phyloP scores from a whole-genome alignment of 2,888 invertebrate species.

The Cantharis rufa region DNA sequence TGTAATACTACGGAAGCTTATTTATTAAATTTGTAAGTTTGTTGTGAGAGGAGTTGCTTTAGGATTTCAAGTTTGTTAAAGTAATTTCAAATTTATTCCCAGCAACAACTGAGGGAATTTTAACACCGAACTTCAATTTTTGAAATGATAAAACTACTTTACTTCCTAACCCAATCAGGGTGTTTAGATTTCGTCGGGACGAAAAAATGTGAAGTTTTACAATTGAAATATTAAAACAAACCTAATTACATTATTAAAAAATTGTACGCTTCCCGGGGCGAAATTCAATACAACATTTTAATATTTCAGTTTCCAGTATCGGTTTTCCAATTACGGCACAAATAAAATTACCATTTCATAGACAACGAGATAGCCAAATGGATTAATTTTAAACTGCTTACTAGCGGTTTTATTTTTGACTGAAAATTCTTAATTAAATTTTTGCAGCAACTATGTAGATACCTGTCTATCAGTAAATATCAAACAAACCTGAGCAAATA shows the following conservation, averaged over 20 bases:
- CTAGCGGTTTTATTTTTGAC: background rate
- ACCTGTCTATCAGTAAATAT: too few species aligned
- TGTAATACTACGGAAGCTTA: background rate
- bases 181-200: too few species aligned
- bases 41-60: background rate
- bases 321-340: background rate
- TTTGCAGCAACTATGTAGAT: too few species aligned
- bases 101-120: background rate
- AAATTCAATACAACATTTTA: background rate
- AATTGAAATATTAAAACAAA: background rate
- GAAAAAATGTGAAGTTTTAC: too few species aligned
- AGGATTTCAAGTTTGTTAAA: background rate
- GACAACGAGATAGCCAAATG: background rate
- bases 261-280: background rate
- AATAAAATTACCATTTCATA: background rate
- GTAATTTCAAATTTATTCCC: background rate
- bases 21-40: background rate
- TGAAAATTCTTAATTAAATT: background rate
- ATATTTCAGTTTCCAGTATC: background rate
- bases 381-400: background rate
- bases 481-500: too few species aligned
- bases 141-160: background rate
- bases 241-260: background rate
- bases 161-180: background rate
- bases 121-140: background rate